These are phyloP conservation scores for Zaprionus camerounensis DNA, from an alignment of 1,140 invertebrate species.

Conservation along the genomic window DNA sequence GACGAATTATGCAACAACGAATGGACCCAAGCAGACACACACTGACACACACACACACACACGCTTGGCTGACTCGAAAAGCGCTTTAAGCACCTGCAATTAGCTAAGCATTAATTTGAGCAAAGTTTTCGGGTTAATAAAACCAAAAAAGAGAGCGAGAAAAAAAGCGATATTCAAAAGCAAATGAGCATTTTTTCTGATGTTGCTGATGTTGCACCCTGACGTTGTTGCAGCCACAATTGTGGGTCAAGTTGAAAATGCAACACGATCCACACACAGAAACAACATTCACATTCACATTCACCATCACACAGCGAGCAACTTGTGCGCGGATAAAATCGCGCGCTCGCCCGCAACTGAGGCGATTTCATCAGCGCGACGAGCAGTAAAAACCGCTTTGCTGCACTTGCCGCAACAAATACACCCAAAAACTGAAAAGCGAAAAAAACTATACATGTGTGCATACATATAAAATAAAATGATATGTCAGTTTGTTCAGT, in stretches of 20 bases:
- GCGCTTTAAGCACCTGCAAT: conserved; percentile 54
- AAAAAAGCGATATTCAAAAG: neutral
- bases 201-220: conserved; percentile 24
- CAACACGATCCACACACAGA: conserved; percentile 52
- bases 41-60: conserved; percentile 6
- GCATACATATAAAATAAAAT: neutral
- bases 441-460: conserved; percentile 10
- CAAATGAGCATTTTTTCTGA: conserved; percentile 18
- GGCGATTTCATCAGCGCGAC: conserved; percentile 52
- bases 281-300: conserved; percentile 47
- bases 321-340: conserved; percentile 58
- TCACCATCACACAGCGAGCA: conserved; percentile 50
- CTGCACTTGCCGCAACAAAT: conserved; percentile 40
- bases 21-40: conserved; percentile 33
- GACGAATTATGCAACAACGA: conserved; percentile 69
- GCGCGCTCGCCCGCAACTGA: conserved; percentile 23
- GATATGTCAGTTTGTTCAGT: neutral
- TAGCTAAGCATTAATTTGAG: conserved; percentile 42
- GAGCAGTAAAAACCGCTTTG: conserved; percentile 31
- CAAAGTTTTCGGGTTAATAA: conserved; percentile 8
- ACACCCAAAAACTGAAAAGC: conserved; percentile 10
- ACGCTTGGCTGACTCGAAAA: neutral
- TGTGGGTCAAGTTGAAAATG: conserved; percentile 82
- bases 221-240: conserved; percentile 19
- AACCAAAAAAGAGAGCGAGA: conserved; percentile 4